A percentile compares a stretch with the other conserved stretches of the same genome.
phyloP scores from a whole-genome alignment of 2,888 invertebrate genomes.

The Entomobrya multifasciata region DNA sequence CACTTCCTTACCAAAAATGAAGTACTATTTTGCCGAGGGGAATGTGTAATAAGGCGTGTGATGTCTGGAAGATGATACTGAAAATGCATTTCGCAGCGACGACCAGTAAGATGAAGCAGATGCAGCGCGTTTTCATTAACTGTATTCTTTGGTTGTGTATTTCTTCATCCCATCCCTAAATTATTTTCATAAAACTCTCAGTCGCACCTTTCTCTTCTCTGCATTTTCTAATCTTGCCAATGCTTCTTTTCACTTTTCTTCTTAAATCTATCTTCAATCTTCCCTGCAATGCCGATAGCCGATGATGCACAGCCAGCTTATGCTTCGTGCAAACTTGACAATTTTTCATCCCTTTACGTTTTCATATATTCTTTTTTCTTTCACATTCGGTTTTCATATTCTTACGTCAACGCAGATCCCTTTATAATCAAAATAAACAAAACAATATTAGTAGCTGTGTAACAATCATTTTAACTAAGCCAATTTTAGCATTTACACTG shows the following conservation, averaged over 20 bases:
- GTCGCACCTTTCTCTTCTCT: constrained; percentile 31
- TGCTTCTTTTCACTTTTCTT: constrained; percentile 61
- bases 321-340: constrained; percentile 60
- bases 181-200: constrained; percentile 28
- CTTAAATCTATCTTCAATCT: constrained; percentile 61
- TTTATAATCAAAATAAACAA: constrained; percentile 77
- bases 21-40: constrained; percentile 13
- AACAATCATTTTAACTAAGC: constrained; percentile 2
- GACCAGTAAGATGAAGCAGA: constrained; percentile 35
- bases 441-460: constrained; percentile 69
- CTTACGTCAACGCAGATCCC: constrained; percentile 76
- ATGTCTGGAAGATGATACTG: constrained; percentile 45
- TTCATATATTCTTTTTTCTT: constrained; percentile 69
- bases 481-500: constrained; percentile 28
- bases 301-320: constrained; percentile 54
- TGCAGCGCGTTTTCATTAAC: constrained; percentile 51
- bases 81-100: constrained; percentile 35
- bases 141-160: constrained; percentile 29
- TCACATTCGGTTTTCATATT: constrained; percentile 69
- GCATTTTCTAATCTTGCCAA: constrained; percentile 38
- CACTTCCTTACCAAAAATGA: constrained; percentile 52
- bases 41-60: constrained; percentile 19
- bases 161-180: constrained; percentile 56
- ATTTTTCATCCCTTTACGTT: constrained; percentile 61
- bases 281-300: constrained; percentile 57